These are phyloP conservation scores for Notarius lentiginosus DNA, from an alignment of 2,113 vertebrate genomes.

Conservation along the genomic window DNA sequence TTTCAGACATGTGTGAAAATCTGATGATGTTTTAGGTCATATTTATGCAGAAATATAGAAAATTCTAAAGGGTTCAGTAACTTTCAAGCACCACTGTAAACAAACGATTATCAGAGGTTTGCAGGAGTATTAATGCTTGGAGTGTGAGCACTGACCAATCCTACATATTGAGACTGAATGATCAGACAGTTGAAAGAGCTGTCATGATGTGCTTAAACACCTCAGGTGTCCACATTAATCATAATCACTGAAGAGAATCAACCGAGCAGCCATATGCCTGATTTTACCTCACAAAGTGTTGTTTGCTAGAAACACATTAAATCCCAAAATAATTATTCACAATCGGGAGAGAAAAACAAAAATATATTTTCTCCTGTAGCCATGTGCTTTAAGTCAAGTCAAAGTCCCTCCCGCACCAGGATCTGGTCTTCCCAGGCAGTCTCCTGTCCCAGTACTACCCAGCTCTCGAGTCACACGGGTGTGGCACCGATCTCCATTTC, in stretches of 20 bases:
- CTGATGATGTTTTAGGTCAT: too few relatives aligned
- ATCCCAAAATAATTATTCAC: not conserved
- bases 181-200: constrained; percentile 11
- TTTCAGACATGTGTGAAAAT: too few relatives aligned
- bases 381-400: not conserved
- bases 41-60: too few relatives aligned
- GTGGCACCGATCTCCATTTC: too few relatives aligned
- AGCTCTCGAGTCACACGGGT: too few relatives aligned
- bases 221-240: not conserved
- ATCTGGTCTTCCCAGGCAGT: too few relatives aligned
- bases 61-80: too few relatives aligned
- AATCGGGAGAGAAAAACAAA: not conserved
- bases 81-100: too few relatives aligned
- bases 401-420: too few relatives aligned
- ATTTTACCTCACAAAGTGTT: not conserved
- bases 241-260: not conserved
- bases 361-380: not conserved
- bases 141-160: not conserved
- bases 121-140: not conserved
- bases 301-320: not conserved
- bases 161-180: not conserved
- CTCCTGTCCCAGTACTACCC: too few relatives aligned
- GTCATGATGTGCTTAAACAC: constrained; percentile 18
- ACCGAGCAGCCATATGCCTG: not conserved
- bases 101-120: not conserved